Base-by-base conservation (phyloP, 2,888 invertebrate species). In the Stictocephala bisonia region DNA sequence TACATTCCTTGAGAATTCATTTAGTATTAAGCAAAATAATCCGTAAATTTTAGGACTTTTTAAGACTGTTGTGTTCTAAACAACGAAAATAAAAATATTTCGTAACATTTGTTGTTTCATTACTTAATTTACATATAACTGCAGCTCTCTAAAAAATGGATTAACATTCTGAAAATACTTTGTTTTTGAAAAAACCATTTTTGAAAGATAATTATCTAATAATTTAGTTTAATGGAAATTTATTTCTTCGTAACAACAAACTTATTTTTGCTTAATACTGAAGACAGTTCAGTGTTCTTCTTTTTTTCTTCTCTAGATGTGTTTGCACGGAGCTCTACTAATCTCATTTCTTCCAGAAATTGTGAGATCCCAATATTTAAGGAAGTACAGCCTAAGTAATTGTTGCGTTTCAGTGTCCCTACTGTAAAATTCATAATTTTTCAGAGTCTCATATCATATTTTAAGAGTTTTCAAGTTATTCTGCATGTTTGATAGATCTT, bases 231-330 rank as follows among this genome's bases (percentile, higher is more conserved):
- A n/a, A n/a, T n/a, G n/a, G n/a, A n/a, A n/a, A n/a, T n/a, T n/a
- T n/a, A n/a, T n/a, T n/a, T n/a, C n/a, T n/a, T n/a, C n/a, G n/a
- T n/a, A n/a, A n/a, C n/a, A n/a, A n/a, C n/a, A n/a, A n/a, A n/a
- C n/a, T n/a, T n/a, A 24, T 35, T 58, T 58, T 71, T 71, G 58
- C 44, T 71, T 56, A n/a, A 29, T 44, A 58, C 41, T 18, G 20
- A 41, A 29, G 15, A 27, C 29, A 40, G 41, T 44, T 71, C 70
- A 26, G 15, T 44, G 18, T 58, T 71, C 58, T 71, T 44, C 70
- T 58, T 64, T 69, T 48, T 71, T 58, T 71, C 58, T 71, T 27
- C 44, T 71, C 70, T 71, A 22, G 56, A 71, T 56, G 31, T 68
- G 27, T 64, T 24, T 64, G 64, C 64, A 64, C 64, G 64, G 64